Conservation (phyloP, 2,797 vertebrate species). For the Spizella passerina region DNA sequence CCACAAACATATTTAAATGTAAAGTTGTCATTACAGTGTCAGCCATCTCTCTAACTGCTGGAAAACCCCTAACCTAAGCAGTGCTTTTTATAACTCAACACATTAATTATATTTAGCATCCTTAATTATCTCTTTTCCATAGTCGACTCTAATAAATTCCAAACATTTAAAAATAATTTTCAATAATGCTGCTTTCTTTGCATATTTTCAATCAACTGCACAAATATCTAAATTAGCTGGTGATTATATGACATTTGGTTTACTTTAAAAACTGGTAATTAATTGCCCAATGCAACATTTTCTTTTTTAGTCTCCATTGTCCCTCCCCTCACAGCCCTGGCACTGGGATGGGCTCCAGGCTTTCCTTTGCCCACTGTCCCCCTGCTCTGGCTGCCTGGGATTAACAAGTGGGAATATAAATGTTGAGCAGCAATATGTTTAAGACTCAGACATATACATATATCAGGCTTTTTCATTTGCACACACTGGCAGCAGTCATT, state of each 20-base stretch:
- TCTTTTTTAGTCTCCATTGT: background rate
- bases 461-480: background rate
- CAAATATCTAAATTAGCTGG: slow-evolving; percentile 61
- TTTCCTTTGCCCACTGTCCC: background rate
- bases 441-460: background rate
- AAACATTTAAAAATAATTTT: slow-evolving; percentile 61
- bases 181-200: slow-evolving; percentile 55
- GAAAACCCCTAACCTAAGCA: slow-evolving; percentile 56
- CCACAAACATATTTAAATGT: slow-evolving; percentile 29
- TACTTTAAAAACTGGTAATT: slow-evolving; percentile 3
- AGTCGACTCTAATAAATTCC: slow-evolving; percentile 43
- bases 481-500: background rate
- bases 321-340: background rate
- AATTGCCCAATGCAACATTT: background rate
- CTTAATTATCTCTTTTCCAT: slow-evolving; percentile 56
- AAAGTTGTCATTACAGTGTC: slow-evolving; percentile 29
- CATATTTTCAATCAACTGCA: slow-evolving; percentile 58
- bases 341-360: background rate
- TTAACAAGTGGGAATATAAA: background rate
- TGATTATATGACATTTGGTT: slow-evolving; percentile 5
- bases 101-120: slow-evolving; percentile 64
- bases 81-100: slow-evolving; percentile 56
- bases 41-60: slow-evolving; percentile 28
- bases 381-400: accelerated
- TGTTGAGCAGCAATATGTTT: background rate